These are phyloP conservation scores for Pseudopipra pipra DNA, from an alignment of 2,113 vertebrate genomes.

Conservation along the genomic window DNA sequence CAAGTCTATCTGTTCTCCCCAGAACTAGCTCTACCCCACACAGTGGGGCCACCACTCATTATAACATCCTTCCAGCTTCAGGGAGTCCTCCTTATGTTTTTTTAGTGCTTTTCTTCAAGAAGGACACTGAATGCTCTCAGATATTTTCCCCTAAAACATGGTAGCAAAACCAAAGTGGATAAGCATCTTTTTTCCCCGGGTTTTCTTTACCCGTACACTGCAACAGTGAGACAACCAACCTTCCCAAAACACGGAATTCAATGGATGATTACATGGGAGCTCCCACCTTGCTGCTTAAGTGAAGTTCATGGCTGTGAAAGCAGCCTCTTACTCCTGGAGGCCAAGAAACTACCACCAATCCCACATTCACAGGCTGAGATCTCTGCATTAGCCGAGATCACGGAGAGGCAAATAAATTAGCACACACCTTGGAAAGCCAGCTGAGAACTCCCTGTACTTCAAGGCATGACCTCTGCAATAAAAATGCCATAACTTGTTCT, in stretches of 20 bases:
- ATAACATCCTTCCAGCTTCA: not conserved
- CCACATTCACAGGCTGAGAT: rapidly evolving
- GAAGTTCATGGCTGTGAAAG: not conserved
- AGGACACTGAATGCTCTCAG: not conserved
- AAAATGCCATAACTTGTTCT: not conserved
- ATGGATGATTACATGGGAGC: not conserved
- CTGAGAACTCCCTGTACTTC: not conserved
- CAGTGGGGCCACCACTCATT: not conserved
- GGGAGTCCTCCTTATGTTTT: not conserved
- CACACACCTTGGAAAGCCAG: not conserved
- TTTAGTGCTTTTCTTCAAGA: not conserved
- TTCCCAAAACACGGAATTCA: not conserved
- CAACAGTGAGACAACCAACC: not conserved
- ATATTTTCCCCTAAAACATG: not conserved
- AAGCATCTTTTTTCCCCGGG: not conserved
- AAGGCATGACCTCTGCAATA: not conserved
- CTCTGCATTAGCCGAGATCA: not conserved
- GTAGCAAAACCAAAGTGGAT: not conserved
- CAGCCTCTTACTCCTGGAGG: not conserved
- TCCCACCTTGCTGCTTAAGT: not conserved
- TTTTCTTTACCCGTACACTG: not conserved
- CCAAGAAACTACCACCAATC: not conserved
- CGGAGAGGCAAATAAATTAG: not conserved
- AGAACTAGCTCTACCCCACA: not conserved
- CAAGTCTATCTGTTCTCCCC: not conserved